phyloP scores from a whole-genome alignment of 2,113 vertebrate species.

The Sinosuthora webbiana region DNA sequence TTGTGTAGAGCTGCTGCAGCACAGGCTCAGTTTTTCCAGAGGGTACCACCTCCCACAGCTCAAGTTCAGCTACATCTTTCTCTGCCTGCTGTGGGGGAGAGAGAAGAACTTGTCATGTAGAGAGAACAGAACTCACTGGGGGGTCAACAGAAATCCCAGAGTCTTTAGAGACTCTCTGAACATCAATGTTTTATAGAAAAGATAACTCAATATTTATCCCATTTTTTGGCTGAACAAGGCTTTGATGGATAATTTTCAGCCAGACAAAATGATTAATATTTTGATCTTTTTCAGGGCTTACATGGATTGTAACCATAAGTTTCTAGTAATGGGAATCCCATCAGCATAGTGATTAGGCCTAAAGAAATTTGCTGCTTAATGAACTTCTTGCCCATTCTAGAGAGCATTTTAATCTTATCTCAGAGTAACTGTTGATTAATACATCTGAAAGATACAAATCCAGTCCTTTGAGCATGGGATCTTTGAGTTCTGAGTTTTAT shows the following conservation, averaged over 20 bases:
- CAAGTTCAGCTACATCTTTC: neutral
- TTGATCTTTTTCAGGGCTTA: neutral
- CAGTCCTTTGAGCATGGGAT: neutral
- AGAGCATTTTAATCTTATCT: neutral
- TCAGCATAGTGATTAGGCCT: neutral
- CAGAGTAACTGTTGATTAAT: neutral
- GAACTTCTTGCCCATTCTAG: neutral
- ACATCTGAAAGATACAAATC: neutral
- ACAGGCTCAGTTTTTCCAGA: neutral
- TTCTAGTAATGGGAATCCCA: neutral
- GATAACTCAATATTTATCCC: neutral
- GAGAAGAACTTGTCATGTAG: neutral
- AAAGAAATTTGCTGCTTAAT: neutral
- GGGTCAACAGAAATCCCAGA: neutral
- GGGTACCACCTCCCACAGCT: neutral
- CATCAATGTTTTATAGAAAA: neutral
- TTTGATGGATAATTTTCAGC: neutral
- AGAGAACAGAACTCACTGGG: neutral
- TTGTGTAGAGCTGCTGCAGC: neutral
- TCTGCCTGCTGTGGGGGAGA: neutral
- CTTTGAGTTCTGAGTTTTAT: neutral
- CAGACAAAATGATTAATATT: neutral
- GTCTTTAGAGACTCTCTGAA: neutral
- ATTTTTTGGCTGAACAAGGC: neutral
- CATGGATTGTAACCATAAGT: neutral